Evolutionary conservation across 2,797 vertebrate genomes (phyloP), one percentile per base, ranked within the genome.

Genomic region (Silurus aristotelis): DNA sequence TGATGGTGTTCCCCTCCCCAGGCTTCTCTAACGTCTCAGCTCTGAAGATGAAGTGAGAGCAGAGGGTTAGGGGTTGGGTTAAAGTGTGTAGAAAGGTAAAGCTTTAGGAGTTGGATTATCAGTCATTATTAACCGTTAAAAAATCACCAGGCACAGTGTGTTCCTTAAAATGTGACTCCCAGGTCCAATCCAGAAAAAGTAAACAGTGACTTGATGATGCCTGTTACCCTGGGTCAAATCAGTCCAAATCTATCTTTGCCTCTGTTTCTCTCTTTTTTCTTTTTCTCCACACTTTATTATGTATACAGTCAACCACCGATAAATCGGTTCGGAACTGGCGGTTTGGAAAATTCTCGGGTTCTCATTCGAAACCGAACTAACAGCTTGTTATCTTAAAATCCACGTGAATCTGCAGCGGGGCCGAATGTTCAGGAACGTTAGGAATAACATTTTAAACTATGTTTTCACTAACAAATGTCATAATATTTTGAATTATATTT

Each of bases 191-290:
- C 46, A 10, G 55, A 76, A 76, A 76, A 58, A 19, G 55, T 6
- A 43, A 43, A 60, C 27, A 22, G 17, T 68, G 27, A 56, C 77
- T 58, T 38, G 25, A 27, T 58, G 48, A 56, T 75, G 46, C 27
- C 12, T 61, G 56, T 78, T 70, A 61, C 79, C 55, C 76, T 52
- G 56, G 64, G 58, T 84, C 66, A 71, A 64, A 83, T 83, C 71
- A 76, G 56, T 56, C 14, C 22, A 10, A 64, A 55, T 55, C 46
- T 10, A 17, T 19, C 63, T 67, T 52, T 3, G n/a, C 17, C 12
- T 77, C 5, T 6, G 31, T 38, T 14, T 61, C 17, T 61, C 38
- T 38, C 9, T 13, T 9, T 52, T 52, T 10, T 52, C 48, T 52
- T 52, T 52, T 52, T 52, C 48, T 1, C 4, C 38, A 38, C 38